Base-by-base conservation (phyloP, 2,113 vertebrate species). In the Cyprinodon tularosa region DNA sequence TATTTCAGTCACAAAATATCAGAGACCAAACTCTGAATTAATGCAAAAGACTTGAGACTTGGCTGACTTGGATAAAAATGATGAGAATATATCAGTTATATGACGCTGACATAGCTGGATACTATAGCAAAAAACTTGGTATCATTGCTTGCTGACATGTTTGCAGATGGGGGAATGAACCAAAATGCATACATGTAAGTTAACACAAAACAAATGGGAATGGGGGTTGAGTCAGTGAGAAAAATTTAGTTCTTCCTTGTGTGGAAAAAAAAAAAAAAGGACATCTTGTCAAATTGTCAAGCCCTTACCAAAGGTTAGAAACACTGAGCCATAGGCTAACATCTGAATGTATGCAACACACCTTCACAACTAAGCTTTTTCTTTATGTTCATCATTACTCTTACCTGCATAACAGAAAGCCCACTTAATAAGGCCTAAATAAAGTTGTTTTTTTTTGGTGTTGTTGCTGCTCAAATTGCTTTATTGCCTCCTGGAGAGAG, bases 401-500 rank as follows among this genome's bases (percentile, higher is more conserved):
- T 70, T 39, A 50, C 71, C 45, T 37, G 29, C 13, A 36, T 79
- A 68, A 75, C 62, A 66, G 44, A 59, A 39, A 60, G 13, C 42
- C 47, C 44, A 67, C 37, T 65, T 29, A 65, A 80, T 74, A 57
- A 82, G 81, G 66, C 66, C 61, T 3, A 66, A 66, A 60, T 59
- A 75, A 83, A 53, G 42, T 72, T 42, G 42, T 72, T 42, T 71
- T 84, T 53, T 53, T 53, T 17, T 12, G 13, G 14, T 53, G 15
- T 17, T 64, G 17, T 63, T 14, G 57, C 63, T 62, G 4, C 42
- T 39, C 74, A 77, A 17, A 62, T 57, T 80, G 66, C 78, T 77
- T 62, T 66, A 72, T 70, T 60, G 72, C 83, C 76, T 88, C 65
- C 47, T 69, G 84, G 73, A 84, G 69, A 75, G 67, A 13, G 20